Percentiles rank a stretch among this genome's conserved stretches.
These are phyloP conservation scores for Trichonephila inaurata DNA, from an alignment of 1,140 invertebrate genomes.

Conservation along the genomic window DNA sequence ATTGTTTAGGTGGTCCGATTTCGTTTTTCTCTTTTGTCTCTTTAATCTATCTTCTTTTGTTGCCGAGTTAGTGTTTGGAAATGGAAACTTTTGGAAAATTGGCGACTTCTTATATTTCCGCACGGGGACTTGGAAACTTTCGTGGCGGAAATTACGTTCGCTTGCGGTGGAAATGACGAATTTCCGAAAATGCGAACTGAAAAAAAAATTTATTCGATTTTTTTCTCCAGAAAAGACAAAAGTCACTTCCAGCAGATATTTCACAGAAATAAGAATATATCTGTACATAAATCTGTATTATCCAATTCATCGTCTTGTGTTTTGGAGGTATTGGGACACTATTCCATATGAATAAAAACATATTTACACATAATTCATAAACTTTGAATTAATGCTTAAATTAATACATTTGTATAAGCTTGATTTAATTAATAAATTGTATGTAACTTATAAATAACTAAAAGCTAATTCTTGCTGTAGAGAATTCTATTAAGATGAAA, in stretches of 20 bases:
- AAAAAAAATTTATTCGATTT: constrained; percentile 13
- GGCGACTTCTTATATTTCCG: constrained; percentile 58
- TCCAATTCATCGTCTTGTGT: too few relatives aligned
- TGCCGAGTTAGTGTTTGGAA: neutral
- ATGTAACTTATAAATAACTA: too few relatives aligned
- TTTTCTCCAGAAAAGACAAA: constrained; percentile 17
- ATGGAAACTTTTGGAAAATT: neutral
- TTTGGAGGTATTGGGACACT: too few relatives aligned
- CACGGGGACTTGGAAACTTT: neutral
- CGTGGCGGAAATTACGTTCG: constrained; percentile 42
- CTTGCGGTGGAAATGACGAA: constrained; percentile 60
- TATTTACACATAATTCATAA: too few relatives aligned
- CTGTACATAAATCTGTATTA: too few relatives aligned
- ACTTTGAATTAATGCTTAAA: too few relatives aligned
- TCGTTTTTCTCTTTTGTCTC: neutral
- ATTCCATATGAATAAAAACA: too few relatives aligned
- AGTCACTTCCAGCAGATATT: neutral
- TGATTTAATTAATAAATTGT: too few relatives aligned
- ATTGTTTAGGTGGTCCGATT: neutral
- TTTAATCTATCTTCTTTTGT: neutral
- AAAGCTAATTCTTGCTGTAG: too few relatives aligned
- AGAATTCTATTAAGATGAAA: too few relatives aligned
- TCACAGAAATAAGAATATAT: neutral
- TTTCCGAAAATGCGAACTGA: constrained; percentile 43
- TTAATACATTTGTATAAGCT: too few relatives aligned